These are phyloP conservation scores for Pantelozetes paolii DNA, from an alignment of 2,888 invertebrate genomes.

Conservation along the genomic window DNA sequence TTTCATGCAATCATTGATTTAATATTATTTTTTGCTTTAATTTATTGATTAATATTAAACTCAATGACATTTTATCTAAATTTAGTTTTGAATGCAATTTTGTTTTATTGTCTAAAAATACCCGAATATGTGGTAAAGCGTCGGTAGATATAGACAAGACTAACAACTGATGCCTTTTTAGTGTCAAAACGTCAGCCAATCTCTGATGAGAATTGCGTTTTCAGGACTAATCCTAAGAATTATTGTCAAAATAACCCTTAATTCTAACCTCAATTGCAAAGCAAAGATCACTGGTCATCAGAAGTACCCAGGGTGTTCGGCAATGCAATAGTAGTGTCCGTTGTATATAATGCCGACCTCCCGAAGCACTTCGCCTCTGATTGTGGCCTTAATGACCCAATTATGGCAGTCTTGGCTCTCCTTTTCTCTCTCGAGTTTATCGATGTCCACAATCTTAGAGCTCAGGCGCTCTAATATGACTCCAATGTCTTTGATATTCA, in stretches of 20 bases:
- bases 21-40: background rate
- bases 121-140: constrained; percentile 13
- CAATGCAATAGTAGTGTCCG: constrained; percentile 90
- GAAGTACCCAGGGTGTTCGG: constrained; percentile 82
- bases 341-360: constrained; percentile 91
- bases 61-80: background rate
- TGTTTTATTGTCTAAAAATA: constrained; percentile 31
- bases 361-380: constrained; percentile 80
- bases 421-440: constrained; percentile 81
- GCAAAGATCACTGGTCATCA: constrained; percentile 37
- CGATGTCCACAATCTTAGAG: constrained; percentile 88
- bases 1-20: background rate
- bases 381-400: constrained; percentile 94
- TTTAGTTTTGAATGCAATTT: background rate
- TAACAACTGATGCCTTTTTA: background rate
- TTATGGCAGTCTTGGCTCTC: constrained; percentile 91
- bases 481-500: constrained; percentile 90
- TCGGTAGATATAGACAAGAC: background rate
- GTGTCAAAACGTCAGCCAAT: constrained; percentile 1
- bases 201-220: constrained; percentile 19
- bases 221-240: constrained; percentile 14
- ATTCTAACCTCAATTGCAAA: constrained; percentile 5
- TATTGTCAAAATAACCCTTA: background rate
- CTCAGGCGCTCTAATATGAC: constrained; percentile 86
- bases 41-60: constrained; percentile 5